Base-by-base conservation (phyloP, 92 coral and sea anemone species). In the Zoanthus gigantus region DNA sequence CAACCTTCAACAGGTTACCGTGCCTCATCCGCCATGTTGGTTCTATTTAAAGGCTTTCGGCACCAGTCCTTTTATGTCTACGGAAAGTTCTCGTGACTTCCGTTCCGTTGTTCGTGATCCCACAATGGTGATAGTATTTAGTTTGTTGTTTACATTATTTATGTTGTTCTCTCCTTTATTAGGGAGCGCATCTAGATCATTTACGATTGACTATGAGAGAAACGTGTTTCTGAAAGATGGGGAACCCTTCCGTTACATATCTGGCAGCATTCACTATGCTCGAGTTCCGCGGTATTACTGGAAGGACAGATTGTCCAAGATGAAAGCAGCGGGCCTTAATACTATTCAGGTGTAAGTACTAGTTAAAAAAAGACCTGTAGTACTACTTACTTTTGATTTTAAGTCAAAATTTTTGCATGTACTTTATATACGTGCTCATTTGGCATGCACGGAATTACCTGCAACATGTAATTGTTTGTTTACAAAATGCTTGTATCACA, bases 221-320 rank as follows among this genome's bases (percentile, higher is more conserved):
- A 88, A 94, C 74, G 91, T 88, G 66, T 96, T 96, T 61, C 87
- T 92, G 50, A 96, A 91, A 88, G 98, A 96, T 91, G 98, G 98
- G 11, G 69, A 94, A 47, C 94, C 98, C 45, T 96, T 96, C 76
- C 97, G 97, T 72, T 95, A 90, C 67, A 88, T 96, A 12, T 91
- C 98, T n/a, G 98, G 96, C 8, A 95, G 98, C 57, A 74, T 96
- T 76, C 94, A 91, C 48, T 96, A 96, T 67, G 88, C 93, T 61
- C 82, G 98, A 68, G 97, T 96, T 56, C 98, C 94, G 52, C 84
- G 90, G 1, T 45, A 32, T 48, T 91, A 89, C 86, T 96, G 98
- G 98, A 88, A 83, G 71, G 97, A 94, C 78, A 86, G 98, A 63
- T 80, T 96, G 8, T 54, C 86, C 77, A 96, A 94, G 86, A 88